Evolutionary conservation across 2,888 invertebrate species (phyloP).

Genomic region (Polydesmus complanatus): DNA sequence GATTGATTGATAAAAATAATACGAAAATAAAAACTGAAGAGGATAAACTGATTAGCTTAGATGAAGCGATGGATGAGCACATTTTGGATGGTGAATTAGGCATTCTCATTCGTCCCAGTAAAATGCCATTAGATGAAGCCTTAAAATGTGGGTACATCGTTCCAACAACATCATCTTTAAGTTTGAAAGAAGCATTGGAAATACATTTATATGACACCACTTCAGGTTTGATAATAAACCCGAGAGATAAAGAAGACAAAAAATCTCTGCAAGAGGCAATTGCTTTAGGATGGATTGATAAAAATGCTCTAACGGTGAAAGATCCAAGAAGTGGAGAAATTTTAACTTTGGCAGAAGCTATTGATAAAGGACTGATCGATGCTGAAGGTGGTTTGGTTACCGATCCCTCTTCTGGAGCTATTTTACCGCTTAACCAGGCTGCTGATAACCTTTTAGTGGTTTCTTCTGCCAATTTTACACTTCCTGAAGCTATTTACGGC

Average conservation of each 20-base stretch:
- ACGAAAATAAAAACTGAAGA: constrained; percentile 58
- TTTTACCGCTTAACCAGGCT: constrained; percentile 67
- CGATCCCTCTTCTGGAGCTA: constrained; percentile 57
- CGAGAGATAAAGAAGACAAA: constrained; percentile 46
- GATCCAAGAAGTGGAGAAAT: constrained; percentile 68
- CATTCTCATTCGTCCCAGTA: constrained; percentile 16
- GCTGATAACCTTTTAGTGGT: constrained; percentile 66
- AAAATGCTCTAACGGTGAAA: constrained; percentile 58
- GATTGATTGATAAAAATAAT: constrained; percentile 67
- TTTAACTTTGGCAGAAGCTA: constrained; percentile 63
- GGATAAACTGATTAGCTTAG: constrained; percentile 49
- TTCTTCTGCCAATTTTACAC: constrained; percentile 63
- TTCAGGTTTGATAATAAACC: constrained; percentile 51
- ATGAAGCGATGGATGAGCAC: constrained; percentile 29
- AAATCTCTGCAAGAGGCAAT: constrained; percentile 31
- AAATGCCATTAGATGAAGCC: constrained; percentile 20
- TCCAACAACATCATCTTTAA: constrained; percentile 51
- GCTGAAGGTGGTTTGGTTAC: constrained; percentile 61
- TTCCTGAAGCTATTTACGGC: constrained; percentile 79
- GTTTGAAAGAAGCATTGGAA: constrained; percentile 66
- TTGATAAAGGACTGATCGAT: constrained; percentile 55
- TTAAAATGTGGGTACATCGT: constrained; percentile 19
- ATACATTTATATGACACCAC: constrained; percentile 63
- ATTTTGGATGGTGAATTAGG: constrained; percentile 25
- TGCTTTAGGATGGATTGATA: constrained; percentile 44